Conservation (phyloP, 2,888 invertebrate genomes). For the Eupithecia pulchellata region DNA sequence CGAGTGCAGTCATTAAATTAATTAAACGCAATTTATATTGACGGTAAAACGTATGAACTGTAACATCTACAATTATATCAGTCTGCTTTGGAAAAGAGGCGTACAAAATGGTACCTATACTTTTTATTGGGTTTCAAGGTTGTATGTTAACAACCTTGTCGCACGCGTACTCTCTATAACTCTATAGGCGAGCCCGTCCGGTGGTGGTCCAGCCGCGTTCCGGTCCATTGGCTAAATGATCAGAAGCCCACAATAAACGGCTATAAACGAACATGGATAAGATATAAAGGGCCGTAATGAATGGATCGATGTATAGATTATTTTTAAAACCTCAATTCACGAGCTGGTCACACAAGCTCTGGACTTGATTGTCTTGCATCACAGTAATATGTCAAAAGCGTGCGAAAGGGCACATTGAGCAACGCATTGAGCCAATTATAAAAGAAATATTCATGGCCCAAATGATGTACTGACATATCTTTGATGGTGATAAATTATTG, state of each 20-base stretch:
- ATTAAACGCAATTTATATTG: constrained; percentile 33
- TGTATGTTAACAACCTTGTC: constrained; percentile 35
- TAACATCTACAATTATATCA: constrained; percentile 26
- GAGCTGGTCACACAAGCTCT: constrained; percentile 34
- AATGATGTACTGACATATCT: constrained; percentile 35
- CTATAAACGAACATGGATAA: constrained; percentile 40
- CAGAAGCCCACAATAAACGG: constrained; percentile 31
- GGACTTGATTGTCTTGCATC: constrained; percentile 58
- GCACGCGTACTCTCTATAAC: constrained; percentile 25
- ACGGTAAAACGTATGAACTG: constrained; percentile 28
- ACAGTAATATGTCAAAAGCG: constrained; percentile 72
- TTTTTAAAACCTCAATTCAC: constrained; percentile 42
- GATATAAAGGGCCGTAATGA: constrained; percentile 43
- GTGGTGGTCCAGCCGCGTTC: constrained; percentile 35
- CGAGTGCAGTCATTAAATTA: constrained; percentile 36
- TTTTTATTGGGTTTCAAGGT: constrained; percentile 35
- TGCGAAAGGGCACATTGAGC: constrained; percentile 68
- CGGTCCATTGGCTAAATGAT: constrained; percentile 28
- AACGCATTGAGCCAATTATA: constrained; percentile 56
- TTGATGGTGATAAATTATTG: constrained; percentile 26
- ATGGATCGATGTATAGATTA: constrained; percentile 43
- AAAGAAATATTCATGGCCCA: constrained; percentile 48
- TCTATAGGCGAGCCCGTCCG: constrained; percentile 37
- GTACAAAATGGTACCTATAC: constrained; percentile 29
- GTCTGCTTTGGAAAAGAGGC: constrained; percentile 28